A percentile compares a stretch with the other conserved stretches of the same genome.
phyloP scores from a whole-genome alignment of 2,797 vertebrate species.

The Manis pentadactyla region DNA sequence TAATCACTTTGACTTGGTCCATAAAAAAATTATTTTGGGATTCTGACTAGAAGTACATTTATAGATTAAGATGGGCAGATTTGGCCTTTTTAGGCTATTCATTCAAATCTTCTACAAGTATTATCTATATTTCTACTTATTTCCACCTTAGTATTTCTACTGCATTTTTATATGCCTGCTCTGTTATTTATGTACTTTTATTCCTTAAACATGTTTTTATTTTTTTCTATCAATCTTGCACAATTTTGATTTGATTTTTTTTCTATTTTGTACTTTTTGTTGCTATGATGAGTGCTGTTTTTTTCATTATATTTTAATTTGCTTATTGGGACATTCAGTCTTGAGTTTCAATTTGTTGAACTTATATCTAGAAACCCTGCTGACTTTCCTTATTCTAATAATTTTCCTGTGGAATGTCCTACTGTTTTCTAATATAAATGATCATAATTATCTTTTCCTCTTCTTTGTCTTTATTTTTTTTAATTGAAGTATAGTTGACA shows the following conservation, averaged over 20 bases:
- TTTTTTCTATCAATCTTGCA: not conserved
- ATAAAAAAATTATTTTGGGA: not conserved
- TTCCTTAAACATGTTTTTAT: not conserved
- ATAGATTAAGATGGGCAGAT: not conserved
- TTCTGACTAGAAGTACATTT: not conserved
- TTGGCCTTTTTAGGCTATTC: not conserved
- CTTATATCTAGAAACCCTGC: constrained; percentile 39
- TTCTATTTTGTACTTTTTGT: not conserved
- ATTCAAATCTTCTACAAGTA: not conserved
- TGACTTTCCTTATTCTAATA: constrained; percentile 40
- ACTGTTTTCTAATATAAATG: not conserved
- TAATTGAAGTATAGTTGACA: too few species aligned
- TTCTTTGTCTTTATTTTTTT: not conserved
- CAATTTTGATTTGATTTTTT: not conserved
- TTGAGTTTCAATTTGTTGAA: constrained; percentile 26
- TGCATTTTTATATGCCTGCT: too few species aligned
- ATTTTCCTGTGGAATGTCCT: constrained; percentile 2
- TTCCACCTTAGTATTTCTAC: too few species aligned
- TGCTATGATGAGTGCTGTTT: not conserved
- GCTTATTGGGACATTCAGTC: constrained; percentile 16
- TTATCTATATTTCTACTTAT: not conserved
- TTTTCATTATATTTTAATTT: constrained; percentile 43
- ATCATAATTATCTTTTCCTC: not conserved
- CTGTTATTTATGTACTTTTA: not conserved
- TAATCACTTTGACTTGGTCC: not conserved